A percentile compares a stretch with the other conserved stretches of the same genome.
phyloP scores from a whole-genome alignment of 2,113 vertebrate species.

The Trinectes maculatus region DNA sequence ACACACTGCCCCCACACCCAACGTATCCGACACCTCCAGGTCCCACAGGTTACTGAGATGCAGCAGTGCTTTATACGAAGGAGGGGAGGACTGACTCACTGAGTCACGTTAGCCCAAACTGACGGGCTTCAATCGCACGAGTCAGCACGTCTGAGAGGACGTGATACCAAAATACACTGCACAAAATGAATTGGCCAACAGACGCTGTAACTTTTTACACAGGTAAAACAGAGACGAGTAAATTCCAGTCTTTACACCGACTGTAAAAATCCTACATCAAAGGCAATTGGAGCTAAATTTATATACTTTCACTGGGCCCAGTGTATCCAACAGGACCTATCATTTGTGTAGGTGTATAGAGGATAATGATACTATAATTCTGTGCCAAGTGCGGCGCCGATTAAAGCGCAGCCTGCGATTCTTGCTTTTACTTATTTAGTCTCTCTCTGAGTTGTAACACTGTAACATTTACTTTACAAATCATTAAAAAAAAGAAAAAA shows the following conservation, averaged over 20 bases:
- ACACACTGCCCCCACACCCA: slow-evolving; percentile 48
- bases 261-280: slow-evolving; percentile 12
- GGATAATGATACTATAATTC: slow-evolving; percentile 1
- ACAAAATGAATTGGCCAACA: slow-evolving; percentile 2
- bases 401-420: slow-evolving; percentile 30
- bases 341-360: slow-evolving; percentile 20
- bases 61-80: slow-evolving; percentile 8
- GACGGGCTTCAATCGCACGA: no score
- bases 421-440: slow-evolving; percentile 24
- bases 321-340: slow-evolving; percentile 10
- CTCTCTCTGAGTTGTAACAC: slow-evolving; percentile 43
- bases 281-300: slow-evolving; percentile 9
- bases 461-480: not conserved
- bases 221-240: not conserved
- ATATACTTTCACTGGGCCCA: slow-evolving; percentile 11
- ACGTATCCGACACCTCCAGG: slow-evolving; percentile 12
- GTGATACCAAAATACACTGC: not conserved
- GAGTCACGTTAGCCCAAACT: slow-evolving; percentile 2
- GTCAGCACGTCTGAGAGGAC: slow-evolving; percentile 11
- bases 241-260: slow-evolving; percentile 5
- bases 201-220: not conserved
- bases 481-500: no score
- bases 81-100: slow-evolving; percentile 14
- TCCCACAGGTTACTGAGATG: slow-evolving; percentile 30
- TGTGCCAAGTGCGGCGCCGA: slow-evolving; percentile 20